A percentile compares a stretch with the other conserved stretches of the same genome.
phyloP scores from a whole-genome alignment of 2,113 vertebrate species.

The Agapornis roseicollis region DNA sequence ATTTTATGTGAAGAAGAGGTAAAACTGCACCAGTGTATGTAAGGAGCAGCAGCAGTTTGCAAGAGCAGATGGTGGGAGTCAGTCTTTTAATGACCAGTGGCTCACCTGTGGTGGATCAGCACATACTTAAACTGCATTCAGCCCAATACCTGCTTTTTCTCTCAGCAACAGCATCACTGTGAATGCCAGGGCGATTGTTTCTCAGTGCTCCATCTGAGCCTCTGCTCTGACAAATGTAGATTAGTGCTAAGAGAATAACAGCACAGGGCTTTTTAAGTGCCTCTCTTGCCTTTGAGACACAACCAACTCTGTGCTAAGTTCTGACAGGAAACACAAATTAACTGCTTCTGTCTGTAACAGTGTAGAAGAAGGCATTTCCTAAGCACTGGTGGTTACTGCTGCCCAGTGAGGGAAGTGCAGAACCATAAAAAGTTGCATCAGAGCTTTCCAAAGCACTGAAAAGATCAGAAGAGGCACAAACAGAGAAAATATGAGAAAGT shows the following conservation, averaged over 20 bases:
- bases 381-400: neutral
- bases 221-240: neutral
- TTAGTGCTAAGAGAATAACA: neutral
- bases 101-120: neutral
- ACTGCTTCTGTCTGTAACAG: neutral
- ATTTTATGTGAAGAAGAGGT: neutral
- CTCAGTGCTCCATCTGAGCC: neutral
- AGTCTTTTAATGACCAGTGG: neutral
- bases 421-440: neutral
- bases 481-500: neutral
- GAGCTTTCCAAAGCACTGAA: neutral
- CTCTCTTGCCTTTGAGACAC: neutral
- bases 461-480: neutral
- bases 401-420: neutral
- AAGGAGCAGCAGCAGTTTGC: neutral
- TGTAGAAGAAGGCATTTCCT: neutral
- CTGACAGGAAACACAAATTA: neutral
- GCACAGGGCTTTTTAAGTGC: neutral
- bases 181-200: neutral
- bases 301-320: neutral
- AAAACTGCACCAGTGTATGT: neutral
- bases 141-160: neutral
- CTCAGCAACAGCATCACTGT: neutral
- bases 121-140: neutral
- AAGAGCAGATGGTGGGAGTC: neutral